phyloP scores from a whole-genome alignment of 2,113 vertebrate genomes.

The Xenus cinereus region DNA sequence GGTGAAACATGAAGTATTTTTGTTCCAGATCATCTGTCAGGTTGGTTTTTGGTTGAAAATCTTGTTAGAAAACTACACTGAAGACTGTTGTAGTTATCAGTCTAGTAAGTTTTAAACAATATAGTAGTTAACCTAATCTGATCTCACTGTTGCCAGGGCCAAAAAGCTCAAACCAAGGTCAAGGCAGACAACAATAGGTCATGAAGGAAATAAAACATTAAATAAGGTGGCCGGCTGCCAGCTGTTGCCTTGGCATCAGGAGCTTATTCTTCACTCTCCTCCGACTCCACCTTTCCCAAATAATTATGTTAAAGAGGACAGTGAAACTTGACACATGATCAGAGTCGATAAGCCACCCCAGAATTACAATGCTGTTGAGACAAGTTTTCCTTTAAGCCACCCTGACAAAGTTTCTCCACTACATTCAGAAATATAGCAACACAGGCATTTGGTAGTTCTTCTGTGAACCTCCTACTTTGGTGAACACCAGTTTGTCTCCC shows the following conservation, averaged over 20 bases:
- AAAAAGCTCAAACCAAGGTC: background rate
- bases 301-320: background rate
- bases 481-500: background rate
- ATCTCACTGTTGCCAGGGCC: background rate
- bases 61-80: background rate
- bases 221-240: background rate
- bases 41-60: background rate
- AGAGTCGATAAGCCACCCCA: background rate
- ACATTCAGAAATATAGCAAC: background rate
- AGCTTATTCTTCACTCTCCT: background rate
- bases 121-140: background rate
- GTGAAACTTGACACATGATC: background rate
- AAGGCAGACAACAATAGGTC: slow-evolving; percentile 23
- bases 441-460: background rate
- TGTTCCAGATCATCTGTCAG: background rate
- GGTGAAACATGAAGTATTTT: background rate
- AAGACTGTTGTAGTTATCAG: background rate
- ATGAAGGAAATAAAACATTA: slow-evolving; percentile 29
- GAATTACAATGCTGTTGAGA: background rate
- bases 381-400: background rate
- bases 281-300: background rate
- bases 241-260: background rate
- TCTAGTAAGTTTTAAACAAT: background rate
- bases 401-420: background rate
- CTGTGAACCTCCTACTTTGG: background rate